phyloP scores from a whole-genome alignment of 2,888 invertebrate genomes.

The Zaprionus bogoriensis region DNA sequence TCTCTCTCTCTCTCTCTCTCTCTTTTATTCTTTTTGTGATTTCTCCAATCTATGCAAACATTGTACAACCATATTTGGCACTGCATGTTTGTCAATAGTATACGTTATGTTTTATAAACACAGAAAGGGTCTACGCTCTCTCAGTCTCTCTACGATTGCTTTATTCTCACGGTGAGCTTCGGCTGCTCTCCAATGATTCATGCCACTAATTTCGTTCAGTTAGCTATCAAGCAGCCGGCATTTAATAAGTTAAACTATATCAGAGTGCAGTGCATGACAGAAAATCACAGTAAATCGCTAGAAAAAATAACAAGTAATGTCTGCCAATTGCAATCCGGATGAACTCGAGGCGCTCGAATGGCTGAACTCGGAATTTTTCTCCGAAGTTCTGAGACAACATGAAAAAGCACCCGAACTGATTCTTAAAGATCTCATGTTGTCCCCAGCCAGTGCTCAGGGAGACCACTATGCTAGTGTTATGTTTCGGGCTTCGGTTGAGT shows the following conservation, averaged over 20 bases:
- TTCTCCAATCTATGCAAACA: too few relatives aligned
- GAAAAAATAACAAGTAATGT: slow-evolving; percentile 6
- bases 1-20: too few relatives aligned
- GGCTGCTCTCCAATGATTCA: neutral
- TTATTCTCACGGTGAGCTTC: neutral
- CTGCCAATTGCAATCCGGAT: slow-evolving; percentile 40
- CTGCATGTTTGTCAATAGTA: neutral
- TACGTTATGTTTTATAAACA: neutral
- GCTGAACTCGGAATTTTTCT: slow-evolving; percentile 53
- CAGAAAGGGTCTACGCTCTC: neutral
- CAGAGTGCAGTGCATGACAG: neutral
- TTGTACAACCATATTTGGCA: neutral
- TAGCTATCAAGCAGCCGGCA: neutral
- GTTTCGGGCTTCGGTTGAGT: slow-evolving; percentile 49
- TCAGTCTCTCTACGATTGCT: neutral
- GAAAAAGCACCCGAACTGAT: slow-evolving; percentile 28
- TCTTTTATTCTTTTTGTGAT: too few relatives aligned
- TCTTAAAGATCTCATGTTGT: slow-evolving; percentile 22
- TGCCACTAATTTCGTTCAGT: neutral
- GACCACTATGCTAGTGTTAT: slow-evolving; percentile 69
- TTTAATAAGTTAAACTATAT: neutral
- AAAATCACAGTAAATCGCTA: too few relatives aligned
- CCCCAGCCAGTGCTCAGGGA: slow-evolving; percentile 57
- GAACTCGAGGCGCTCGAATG: slow-evolving; percentile 60
- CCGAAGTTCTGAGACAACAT: slow-evolving; percentile 33